Base-by-base conservation (phyloP, 2,113 vertebrate species). In the Vanacampus margaritifer region DNA sequence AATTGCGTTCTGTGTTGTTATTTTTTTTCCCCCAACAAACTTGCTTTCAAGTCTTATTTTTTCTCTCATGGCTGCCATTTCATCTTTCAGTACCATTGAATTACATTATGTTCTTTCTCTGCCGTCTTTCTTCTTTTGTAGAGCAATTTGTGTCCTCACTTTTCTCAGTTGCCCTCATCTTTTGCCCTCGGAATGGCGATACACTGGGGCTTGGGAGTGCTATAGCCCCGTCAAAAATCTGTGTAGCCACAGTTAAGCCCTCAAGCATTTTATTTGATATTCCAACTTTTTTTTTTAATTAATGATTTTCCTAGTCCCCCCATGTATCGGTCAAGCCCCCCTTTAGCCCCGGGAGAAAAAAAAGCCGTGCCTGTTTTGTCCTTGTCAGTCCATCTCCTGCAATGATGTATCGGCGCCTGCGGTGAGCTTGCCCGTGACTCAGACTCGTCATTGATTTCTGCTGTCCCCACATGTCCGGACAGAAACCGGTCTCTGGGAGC, bases 381-480 rank as follows among this genome's bases (percentile, higher is more conserved):
- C 21, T 21, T 37, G 6, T 28, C 13, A 73, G 58, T 16, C 26
- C 48, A n/a, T 23, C 0, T 43, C 37, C 16, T 43, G 21, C 37
- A 62, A 73, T 83, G 76, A 83, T 88, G 75, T 72, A 68, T 71
- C 60, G 78, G 73, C 72, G 81, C 77, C 71, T 75, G 64, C 65
- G 79, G 85, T 86, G 79, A 86, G 81, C 69, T 76, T 58, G 79
- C 75, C 74, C 16, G 16, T 64, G 68, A 85, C 79, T 76, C 72
- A 75, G 76, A 63, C 73, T 78, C 74, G 76, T 75, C 85, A 91
- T 91, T 87, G 90, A 91, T 89, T 84, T 66, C 75, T 77, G 48
- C 46, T 58, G 73, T 76, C 62, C 72, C 71, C 65, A 62, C 1
- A 24, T 37, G 64, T 68, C 67, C 67, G 1, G 68, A 65, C 61